phyloP scores from a whole-genome alignment of 2,888 invertebrate genomes.

The Euphydryas editha region DNA sequence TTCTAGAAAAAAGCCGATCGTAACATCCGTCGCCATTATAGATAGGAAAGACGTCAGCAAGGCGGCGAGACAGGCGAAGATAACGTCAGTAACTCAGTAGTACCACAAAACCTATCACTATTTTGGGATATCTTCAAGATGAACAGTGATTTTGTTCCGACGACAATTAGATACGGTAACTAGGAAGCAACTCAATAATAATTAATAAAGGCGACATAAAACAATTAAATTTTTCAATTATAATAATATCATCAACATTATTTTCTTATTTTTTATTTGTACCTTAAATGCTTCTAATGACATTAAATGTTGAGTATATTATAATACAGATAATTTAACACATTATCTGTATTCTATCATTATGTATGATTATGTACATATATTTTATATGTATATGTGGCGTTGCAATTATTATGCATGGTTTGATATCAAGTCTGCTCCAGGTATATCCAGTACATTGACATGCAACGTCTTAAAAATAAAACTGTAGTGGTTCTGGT shows the following conservation, averaged over 20 bases:
- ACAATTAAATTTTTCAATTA: no score
- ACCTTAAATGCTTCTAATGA: not conserved
- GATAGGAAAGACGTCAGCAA: constrained; percentile 40
- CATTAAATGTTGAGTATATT: not conserved
- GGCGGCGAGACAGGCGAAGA: constrained; percentile 44
- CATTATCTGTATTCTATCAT: not conserved
- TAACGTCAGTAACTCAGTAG: constrained; percentile 7
- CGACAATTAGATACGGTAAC: not conserved
- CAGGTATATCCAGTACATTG: constrained; percentile 50
- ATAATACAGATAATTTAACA: no score
- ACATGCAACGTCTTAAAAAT: constrained; percentile 54
- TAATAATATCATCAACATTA: no score
- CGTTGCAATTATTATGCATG: constrained; percentile 22
- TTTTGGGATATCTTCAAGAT: not conserved
- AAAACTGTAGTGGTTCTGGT: constrained; percentile 61
- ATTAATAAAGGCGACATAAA: not conserved
- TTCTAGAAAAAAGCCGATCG: constrained; percentile 13
- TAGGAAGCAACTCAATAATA: not conserved
- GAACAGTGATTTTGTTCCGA: not conserved
- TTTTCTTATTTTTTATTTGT: no score
- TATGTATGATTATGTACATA: not conserved
- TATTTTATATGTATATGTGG: constrained; percentile 4
- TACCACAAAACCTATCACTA: constrained; percentile 4
- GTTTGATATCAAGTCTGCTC: constrained; percentile 23
- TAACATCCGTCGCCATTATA: constrained; percentile 27